Evolutionary conservation across 2,797 vertebrate species (phyloP), one percentile per base, ranked within the genome.

Genomic region (Lateolabrax maculatus): DNA sequence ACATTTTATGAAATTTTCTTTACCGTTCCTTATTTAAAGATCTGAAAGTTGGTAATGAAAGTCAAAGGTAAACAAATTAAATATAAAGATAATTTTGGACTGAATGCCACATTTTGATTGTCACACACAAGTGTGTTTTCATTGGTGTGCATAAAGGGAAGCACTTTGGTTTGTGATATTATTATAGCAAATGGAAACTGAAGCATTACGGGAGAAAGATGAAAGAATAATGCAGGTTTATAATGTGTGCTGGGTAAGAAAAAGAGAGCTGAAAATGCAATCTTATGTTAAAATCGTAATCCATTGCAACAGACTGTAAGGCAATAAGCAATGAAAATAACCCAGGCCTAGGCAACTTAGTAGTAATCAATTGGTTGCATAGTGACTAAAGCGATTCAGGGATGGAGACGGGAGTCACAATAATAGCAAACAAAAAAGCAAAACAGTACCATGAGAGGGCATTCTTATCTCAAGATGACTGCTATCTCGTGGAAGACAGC

Each of bases 401-500:
- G 87, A 84, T 65, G 72, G 65, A 86, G 87, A 84, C 21, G 73
- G 63, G 78, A 91, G 84, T 85, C 70, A 81, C 79, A 89, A 87
- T 90, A 88, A 90, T 55, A 84, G 87, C 88, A 89, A 90, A 88
- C 87, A 86, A 79, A 91, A 84, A 88, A 78, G 75, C 79, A 74
- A 89, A 89, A 85, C 82, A 82, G 75, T 87, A 73, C 51, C 68
- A 78, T 65, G 78, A 89, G 88, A 90, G 86, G 86, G 76, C 87
- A 77, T 91, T 93, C 89, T 92, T 93, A 91, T 93, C 90, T 92
- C 55, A 69, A 86, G 90, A 91, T 87, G 87, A 79, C 80, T 87
- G 90, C 87, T 87, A 89, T 92, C 88, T 87, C 29, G 36, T 87
- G 87, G 90, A 85, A 92, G 90, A 89, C 87, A 87, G 88, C 76